These are phyloP conservation scores for Diarsia mendica DNA, from an alignment of 2,888 invertebrate genomes.

Conservation along the genomic window DNA sequence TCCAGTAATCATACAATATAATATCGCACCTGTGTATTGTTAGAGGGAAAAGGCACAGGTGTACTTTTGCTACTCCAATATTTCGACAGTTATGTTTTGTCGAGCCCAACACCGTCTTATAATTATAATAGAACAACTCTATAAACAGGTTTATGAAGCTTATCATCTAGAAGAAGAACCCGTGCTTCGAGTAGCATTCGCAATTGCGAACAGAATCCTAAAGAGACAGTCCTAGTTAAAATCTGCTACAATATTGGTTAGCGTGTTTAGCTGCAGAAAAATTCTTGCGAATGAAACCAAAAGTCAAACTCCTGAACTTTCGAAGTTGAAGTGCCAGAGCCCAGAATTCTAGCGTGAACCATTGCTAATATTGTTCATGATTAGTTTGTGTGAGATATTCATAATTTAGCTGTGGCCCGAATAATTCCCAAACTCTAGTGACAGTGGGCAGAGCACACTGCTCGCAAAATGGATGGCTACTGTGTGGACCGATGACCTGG, in stretches of 20 bases:
- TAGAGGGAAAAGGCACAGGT: not conserved
- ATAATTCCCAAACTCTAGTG: too few species aligned
- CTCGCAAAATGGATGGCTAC: too few species aligned
- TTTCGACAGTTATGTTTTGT: not conserved
- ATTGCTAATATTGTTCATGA: not conserved
- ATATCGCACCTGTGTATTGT: not conserved
- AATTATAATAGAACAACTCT: not conserved
- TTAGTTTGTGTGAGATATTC: not conserved
- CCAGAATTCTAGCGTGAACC: not conserved
- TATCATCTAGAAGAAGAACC: not conserved
- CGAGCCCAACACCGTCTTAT: not conserved
- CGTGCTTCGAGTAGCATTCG: not conserved
- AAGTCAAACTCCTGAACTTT: not conserved
- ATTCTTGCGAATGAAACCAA: not conserved
- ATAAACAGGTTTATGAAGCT: not conserved
- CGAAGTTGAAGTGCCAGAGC: not conserved
- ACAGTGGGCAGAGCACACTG: too few species aligned
- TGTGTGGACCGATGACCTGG: too few species aligned
- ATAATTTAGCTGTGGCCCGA: not conserved
- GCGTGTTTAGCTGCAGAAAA: not conserved
- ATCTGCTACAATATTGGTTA: not conserved
- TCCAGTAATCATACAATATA: not conserved
- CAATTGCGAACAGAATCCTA: not conserved
- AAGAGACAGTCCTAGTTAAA: not conserved
- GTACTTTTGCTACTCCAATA: not conserved